A percentile compares a stretch with the other conserved stretches of the same genome.
Evolutionary conservation across 2,888 invertebrate genomes (phyloP).

Genomic region (Tenthredo scrophulariae): DNA sequence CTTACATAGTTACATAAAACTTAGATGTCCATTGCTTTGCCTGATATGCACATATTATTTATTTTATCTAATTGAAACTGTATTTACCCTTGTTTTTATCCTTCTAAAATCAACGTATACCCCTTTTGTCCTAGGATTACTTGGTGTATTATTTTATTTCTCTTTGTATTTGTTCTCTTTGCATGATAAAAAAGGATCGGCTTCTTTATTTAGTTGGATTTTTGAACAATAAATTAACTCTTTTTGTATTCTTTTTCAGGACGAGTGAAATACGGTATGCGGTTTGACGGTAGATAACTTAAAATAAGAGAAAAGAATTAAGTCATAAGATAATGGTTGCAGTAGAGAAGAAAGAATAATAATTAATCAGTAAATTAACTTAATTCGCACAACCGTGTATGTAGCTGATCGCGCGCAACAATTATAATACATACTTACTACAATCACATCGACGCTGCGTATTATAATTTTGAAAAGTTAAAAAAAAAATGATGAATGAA

Average conservation of each 20-base stretch:
- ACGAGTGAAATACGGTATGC: conserved; percentile 69
- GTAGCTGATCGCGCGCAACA: conserved; percentile 41
- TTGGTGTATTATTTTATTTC: conserved; percentile 34
- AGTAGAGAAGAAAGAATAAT: conserved; percentile 42
- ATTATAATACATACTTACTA: not conserved
- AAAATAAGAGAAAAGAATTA: conserved; percentile 26
- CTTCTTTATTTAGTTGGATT: not conserved
- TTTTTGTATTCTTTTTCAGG: conserved; percentile 66
- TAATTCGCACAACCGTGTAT: conserved; percentile 39
- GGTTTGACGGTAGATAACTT: conserved; percentile 46
- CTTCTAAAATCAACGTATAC: not conserved
- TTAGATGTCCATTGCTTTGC: not conserved
- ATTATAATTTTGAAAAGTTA: not conserved
- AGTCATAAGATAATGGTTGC: conserved; percentile 36
- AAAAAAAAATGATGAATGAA: not conserved
- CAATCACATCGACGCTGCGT: conserved; percentile 3
- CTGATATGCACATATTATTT: not conserved
- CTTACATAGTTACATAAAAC: not conserved
- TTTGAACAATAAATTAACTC: conserved; percentile 23
- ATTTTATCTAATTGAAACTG: conserved; percentile 30
- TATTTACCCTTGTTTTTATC: not conserved
- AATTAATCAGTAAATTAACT: conserved; percentile 20
- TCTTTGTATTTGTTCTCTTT: conserved; percentile 54
- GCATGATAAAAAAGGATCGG: not conserved
- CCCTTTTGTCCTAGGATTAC: not conserved